Percentiles rank a stretch among this genome's conserved stretches.
Conservation (phyloP, 2,113 vertebrate species). For the Neogale vison region DNA sequence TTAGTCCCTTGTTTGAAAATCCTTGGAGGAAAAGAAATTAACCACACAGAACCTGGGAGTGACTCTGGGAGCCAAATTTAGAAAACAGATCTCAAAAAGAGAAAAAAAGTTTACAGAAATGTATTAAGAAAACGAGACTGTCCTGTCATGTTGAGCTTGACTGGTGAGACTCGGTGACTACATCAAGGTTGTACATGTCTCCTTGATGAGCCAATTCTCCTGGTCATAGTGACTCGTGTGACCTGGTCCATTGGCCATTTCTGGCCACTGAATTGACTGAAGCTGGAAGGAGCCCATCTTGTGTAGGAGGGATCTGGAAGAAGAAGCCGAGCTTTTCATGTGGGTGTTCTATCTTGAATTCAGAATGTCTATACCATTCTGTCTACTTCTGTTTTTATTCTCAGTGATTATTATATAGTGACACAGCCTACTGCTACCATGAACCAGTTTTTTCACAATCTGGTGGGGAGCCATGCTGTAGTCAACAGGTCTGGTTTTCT, state of each 20-base stretch:
- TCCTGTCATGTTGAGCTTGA: constrained; percentile 37
- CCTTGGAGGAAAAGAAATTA: constrained; percentile 75
- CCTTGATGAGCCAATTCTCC: neutral
- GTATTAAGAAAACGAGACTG: constrained; percentile 64
- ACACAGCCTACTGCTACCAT: constrained; percentile 64
- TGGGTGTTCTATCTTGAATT: constrained; percentile 77
- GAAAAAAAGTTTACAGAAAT: constrained; percentile 59
- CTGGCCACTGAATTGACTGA: constrained; percentile 47
- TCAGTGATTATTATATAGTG: constrained; percentile 70
- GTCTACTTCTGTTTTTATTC: constrained; percentile 79
- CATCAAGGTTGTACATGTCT: neutral
- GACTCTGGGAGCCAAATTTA: constrained; percentile 76
- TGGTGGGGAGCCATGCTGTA: neutral
- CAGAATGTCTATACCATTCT: constrained; percentile 72
- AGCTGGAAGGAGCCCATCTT: constrained; percentile 62
- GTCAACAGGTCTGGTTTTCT: constrained; percentile 10
- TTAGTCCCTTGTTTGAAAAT: constrained; percentile 66
- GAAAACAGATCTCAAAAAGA: constrained; percentile 76
- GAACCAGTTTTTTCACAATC: constrained; percentile 46
- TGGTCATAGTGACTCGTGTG: neutral
- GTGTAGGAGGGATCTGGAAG: constrained; percentile 68
- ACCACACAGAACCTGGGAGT: constrained; percentile 71
- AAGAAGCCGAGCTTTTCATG: constrained; percentile 67
- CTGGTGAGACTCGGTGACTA: constrained; percentile 15
- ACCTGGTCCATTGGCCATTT: constrained; percentile 11